A percentile compares a stretch with the other conserved stretches of the same genome.
Conservation (phyloP, 2,888 invertebrate species). For the Stenchaetothrips biformis region DNA sequence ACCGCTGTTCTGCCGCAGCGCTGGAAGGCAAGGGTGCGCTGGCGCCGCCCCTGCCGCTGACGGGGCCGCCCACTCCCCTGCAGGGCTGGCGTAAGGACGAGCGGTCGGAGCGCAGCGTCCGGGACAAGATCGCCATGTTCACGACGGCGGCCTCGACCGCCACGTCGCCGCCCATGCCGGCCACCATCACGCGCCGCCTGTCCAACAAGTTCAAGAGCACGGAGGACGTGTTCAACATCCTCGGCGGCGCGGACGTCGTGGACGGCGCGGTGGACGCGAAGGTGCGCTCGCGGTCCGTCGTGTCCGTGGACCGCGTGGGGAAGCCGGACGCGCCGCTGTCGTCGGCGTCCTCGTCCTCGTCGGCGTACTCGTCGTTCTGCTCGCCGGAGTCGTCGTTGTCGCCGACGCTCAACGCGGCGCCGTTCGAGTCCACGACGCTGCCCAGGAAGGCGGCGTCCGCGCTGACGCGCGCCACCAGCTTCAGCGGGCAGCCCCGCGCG, state of each 20-base stretch:
- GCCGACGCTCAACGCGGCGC: conserved; percentile 39
- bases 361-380: conserved; percentile 39
- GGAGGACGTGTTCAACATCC: conserved; percentile 43
- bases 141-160: conserved; percentile 41
- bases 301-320: conserved; percentile 35
- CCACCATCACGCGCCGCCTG: conserved; percentile 42
- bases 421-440: conserved; percentile 35
- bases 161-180: conserved; percentile 46
- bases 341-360: conserved; percentile 32
- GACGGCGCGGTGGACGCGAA: conserved; percentile 38
- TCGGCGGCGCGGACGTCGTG: conserved; percentile 38
- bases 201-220: conserved; percentile 46
- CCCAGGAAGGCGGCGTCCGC: conserved; percentile 34
- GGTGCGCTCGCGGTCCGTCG: conserved; percentile 36
- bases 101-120: conserved; percentile 72
- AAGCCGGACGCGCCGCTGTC: conserved; percentile 35
- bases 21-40: conserved; percentile 6
- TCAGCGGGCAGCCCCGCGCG: conserved; percentile 43
- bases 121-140: conserved; percentile 84
- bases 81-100: conserved; percentile 65
- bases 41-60: conserved; percentile 44
- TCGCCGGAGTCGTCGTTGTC: conserved; percentile 39
- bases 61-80: neutral
- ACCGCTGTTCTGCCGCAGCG: neutral
- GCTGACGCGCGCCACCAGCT: conserved; percentile 46